Conservation (phyloP, 2,113 vertebrate genomes). For the Erythrocercus mccallii region DNA sequence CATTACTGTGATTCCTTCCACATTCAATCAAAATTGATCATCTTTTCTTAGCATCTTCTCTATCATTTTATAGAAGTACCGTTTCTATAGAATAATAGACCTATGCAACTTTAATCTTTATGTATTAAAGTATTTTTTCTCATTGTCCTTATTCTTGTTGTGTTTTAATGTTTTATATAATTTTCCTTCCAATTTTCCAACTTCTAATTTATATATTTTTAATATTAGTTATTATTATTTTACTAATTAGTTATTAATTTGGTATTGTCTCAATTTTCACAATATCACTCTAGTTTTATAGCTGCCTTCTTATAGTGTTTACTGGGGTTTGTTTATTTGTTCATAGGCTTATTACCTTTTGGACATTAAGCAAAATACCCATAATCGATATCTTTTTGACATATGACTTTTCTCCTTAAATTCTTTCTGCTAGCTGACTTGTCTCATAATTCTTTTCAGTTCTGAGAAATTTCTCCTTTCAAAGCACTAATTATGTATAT, state of each 20-base stretch:
- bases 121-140: not conserved
- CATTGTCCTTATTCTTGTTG: not conserved
- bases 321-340: not conserved
- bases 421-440: not conserved
- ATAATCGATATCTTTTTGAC: not conserved
- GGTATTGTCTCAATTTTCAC: not conserved
- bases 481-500: not conserved
- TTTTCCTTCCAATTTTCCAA: not conserved
- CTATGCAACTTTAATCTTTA: not conserved
- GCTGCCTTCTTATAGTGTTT: not conserved
- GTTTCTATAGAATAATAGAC: not conserved
- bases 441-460: not conserved
- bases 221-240: not conserved
- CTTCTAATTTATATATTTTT: not conserved
- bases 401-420: not conserved
- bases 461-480: not conserved
- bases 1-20: not conserved
- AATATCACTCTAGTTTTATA: not conserved
- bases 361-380: not conserved
- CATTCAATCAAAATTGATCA: not conserved
- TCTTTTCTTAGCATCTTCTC: not conserved
- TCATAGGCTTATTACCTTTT: not conserved
- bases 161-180: not conserved
- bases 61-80: not conserved
- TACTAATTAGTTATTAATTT: not conserved